Base-by-base conservation (phyloP, 2,888 invertebrate genomes). In the Lissocephala sabroskyi region DNA sequence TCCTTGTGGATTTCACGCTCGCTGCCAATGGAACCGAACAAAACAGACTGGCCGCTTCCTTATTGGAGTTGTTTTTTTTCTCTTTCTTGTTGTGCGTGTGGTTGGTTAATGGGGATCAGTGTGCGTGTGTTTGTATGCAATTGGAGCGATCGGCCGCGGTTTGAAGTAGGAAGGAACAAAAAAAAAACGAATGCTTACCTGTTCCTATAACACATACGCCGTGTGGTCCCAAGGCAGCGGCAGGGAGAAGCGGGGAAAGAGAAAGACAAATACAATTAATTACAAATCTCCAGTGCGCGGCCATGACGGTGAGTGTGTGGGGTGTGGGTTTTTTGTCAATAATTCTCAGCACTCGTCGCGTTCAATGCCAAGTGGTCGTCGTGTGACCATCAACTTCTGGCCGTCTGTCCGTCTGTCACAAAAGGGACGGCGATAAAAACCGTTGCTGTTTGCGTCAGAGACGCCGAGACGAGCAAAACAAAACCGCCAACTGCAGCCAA, bases 181-280 rank as follows among this genome's bases (percentile, higher is more conserved):
- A n/a, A n/a, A n/a, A n/a, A n/a, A n/a, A n/a, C n/a, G 37, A 52
- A 37, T 41, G 61, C 79, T 76, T 77, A 76, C 76, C 76, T 76
- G 76, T 60, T 76, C 76, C 76, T 76, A 65, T 59, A 56, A 36
- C 54, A 47, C 41, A 57, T 52, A 52, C 56, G 50, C 64, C 37
- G 18, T 18, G 23, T 10, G 10, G 7, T 37, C 18, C 18, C 37
- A 13, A n/a, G 14, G 4, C 6, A 42, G 51, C 61, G 49, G 43
- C 29, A 6, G 33, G 41, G 17, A 52, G 17, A 52, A 16, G 43
- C n/a, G 23, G 37, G 43, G 50, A 39, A 45, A 23, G 29, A 16
- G 44, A 33, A 7, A 32, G 29, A 42, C 23, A 42, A 35, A 16
- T 35, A 13, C 13, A 35, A 35, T 13, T 35, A 35, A 35, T 13